A percentile compares a stretch with the other conserved stretches of the same genome.
Conservation (phyloP, 2,888 invertebrate genomes). For the Tiliacea citrago region DNA sequence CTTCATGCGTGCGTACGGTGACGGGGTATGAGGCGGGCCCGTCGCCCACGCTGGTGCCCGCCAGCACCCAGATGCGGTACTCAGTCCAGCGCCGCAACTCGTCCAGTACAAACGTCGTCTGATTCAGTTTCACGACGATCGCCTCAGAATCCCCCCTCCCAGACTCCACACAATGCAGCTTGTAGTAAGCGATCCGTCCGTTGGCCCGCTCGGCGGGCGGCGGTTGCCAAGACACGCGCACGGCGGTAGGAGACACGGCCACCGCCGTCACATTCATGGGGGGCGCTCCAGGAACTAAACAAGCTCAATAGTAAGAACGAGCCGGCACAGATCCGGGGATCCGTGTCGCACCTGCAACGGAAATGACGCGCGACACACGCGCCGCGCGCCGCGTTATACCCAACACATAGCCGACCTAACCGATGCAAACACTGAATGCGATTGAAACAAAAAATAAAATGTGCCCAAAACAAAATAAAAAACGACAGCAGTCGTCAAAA, state of each 20-base stretch:
- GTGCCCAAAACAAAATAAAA: conserved; percentile 86
- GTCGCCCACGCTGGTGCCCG: conserved; percentile 98
- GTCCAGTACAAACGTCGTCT: conserved; percentile 95
- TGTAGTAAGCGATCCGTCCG: conserved; percentile 98
- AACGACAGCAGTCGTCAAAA: conserved; percentile 73
- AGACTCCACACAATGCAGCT: conserved; percentile 96
- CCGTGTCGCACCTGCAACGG: conserved; percentile 79
- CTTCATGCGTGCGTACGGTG: conserved; percentile 98
- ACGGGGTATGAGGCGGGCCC: conserved; percentile 98
- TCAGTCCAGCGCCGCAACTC: conserved; percentile 98
- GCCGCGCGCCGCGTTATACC: conserved; percentile 73
- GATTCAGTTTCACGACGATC: conserved; percentile 94
- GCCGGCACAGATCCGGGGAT: conserved; percentile 57
- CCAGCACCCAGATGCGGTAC: conserved; percentile 99
- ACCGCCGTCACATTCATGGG: conserved; percentile 98
- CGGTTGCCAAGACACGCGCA: conserved; percentile 97
- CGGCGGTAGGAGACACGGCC: conserved; percentile 96
- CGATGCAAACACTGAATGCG: conserved; percentile 91
- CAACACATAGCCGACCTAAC: conserved; percentile 72
- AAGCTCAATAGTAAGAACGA: conserved; percentile 79
- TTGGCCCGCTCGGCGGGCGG: conserved; percentile 97
- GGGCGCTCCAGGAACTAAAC: conserved; percentile 98
- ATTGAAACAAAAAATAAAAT: conserved; percentile 80
- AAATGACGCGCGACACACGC: conserved; percentile 71
- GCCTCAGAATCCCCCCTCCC: conserved; percentile 96